Evolutionary conservation across 2,113 vertebrate genomes (phyloP).

Genomic region (Saccopteryx bilineata): DNA sequence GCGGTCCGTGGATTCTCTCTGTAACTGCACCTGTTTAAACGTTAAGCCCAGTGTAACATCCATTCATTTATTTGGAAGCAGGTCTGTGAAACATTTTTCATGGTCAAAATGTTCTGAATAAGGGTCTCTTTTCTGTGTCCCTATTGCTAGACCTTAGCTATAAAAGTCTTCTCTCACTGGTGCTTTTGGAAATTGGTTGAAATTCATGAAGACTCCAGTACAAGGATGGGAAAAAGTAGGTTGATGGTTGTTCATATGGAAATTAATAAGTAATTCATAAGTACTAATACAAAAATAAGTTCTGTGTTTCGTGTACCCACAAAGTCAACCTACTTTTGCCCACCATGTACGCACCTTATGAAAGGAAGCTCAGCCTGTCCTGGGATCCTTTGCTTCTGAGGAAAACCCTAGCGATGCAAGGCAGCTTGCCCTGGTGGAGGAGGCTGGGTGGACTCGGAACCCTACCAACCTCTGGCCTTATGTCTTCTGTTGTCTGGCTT

Average conservation of each 20-base stretch:
- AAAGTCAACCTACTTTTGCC: too few relatives aligned
- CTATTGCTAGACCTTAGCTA: not conserved
- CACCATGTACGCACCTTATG: not conserved
- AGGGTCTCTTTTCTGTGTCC: not conserved
- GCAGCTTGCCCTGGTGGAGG: not conserved
- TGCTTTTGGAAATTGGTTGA: not conserved
- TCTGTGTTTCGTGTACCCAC: too few relatives aligned
- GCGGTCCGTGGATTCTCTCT: too few relatives aligned
- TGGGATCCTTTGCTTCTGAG: not conserved
- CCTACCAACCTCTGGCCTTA: not conserved
- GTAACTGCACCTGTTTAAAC: not conserved
- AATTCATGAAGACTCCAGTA: not conserved
- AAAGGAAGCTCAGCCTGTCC: not conserved
- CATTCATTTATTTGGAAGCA: not conserved
- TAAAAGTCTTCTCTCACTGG: not conserved
- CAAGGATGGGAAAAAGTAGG: too few relatives aligned
- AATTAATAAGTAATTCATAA: too few relatives aligned
- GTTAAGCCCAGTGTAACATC: not conserved
- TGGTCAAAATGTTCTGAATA: not conserved
- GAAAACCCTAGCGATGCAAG: accelerated
- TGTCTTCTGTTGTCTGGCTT: not conserved
- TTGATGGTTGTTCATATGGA: too few relatives aligned
- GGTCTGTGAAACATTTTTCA: not conserved
- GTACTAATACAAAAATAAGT: too few relatives aligned
- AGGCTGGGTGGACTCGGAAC: accelerated